Base-by-base conservation (phyloP, 2,888 invertebrate species). In the Meandrusa payeni region DNA sequence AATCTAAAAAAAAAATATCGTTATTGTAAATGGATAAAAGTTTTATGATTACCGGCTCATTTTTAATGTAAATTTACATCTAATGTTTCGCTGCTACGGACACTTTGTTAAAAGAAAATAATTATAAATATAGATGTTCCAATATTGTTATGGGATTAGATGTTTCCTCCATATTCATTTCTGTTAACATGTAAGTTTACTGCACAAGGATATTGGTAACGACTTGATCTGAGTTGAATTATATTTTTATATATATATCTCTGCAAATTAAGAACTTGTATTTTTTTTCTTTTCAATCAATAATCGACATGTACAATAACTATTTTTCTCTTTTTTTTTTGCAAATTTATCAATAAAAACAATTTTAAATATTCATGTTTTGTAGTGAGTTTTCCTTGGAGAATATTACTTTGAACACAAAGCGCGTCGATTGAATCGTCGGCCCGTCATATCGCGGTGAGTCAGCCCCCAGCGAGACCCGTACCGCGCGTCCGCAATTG, bases 131-230 rank as follows among this genome's bases (percentile, higher is more conserved):
- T 82, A 82, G 83, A 80, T 86, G 83, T 86, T 86, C 83, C 79
- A 76, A 77, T 83, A 83, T 85, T 86, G 83, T 86, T 87, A 83
- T 72, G 69, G 76, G 64, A 81, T 83, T 85, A 85, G 83, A 82
- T 79, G 76, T 82, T 83, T 80, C 78, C 76, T 76, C 74, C 63
- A 64, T 71, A 76, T 65, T 76, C 64, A 66, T 75, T 85, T 83
- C 74, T 75, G 78, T 85, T 81, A 76, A 76, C 64, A 71, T 69
- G 57, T 82, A 85, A 81, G 77, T 69, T 73, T 69, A 78, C 71
- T 83, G 87, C 87, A 86, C 87, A 87, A 87, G 87, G 87, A 87
- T 86, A 86, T 86, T 87, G 86, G 85, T 83, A 78, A 76, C 64
- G 61, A 80, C 80, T 81, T 76, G 82, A 86, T 86, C 86, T 82